A percentile compares a stretch with the other conserved stretches of the same genome.
Evolutionary conservation across 2,113 vertebrate species (phyloP).

Genomic region (Psephotus haematonotus): DNA sequence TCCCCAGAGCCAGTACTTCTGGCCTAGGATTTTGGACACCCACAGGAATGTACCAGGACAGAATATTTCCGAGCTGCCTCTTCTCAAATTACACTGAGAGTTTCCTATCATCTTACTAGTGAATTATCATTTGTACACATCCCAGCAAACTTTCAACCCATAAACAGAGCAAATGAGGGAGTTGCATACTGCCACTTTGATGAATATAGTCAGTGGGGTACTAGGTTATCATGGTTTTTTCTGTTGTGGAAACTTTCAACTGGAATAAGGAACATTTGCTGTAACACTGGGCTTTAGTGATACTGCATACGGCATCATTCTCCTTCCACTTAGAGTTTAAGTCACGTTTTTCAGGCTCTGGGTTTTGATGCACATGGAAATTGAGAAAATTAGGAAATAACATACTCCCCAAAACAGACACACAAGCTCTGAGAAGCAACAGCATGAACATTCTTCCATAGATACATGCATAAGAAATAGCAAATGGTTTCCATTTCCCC

Average conservation of each 20-base stretch:
- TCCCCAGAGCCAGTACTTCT: conserved; percentile 1
- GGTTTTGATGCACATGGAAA: background rate
- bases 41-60: conserved; percentile 54
- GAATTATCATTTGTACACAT: conserved; percentile 43
- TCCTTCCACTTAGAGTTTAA: background rate
- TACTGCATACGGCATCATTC: background rate
- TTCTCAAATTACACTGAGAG: conserved; percentile 51
- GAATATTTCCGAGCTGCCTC: conserved; percentile 58
- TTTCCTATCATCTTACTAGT: conserved; percentile 43
- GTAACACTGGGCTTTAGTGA: background rate
- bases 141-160: conserved; percentile 60
- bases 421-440: background rate
- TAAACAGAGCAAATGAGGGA: background rate
- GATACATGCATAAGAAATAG: background rate
- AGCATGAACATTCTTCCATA: background rate
- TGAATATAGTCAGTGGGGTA: background rate
- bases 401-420: background rate
- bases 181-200: background rate
- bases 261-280: background rate
- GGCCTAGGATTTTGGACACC: conserved; percentile 39
- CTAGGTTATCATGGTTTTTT: background rate
- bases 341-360: background rate
- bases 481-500: conserved; percentile 42
- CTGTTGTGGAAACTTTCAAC: background rate
- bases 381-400: background rate